phyloP scores from a whole-genome alignment of 2,888 invertebrate genomes.

The Philereme transversata region DNA sequence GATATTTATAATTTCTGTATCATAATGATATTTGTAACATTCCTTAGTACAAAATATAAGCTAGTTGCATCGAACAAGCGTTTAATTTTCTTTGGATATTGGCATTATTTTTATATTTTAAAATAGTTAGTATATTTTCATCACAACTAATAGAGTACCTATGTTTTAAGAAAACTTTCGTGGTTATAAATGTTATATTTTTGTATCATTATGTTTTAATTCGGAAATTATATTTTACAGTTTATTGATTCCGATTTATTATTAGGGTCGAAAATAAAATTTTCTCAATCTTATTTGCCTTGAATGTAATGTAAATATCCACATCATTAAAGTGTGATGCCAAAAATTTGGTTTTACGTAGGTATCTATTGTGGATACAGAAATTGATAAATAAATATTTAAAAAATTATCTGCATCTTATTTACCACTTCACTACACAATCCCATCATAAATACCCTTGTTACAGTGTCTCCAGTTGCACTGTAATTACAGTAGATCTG shows the following conservation, averaged over 20 bases:
- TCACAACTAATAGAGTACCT: conserved; percentile 55
- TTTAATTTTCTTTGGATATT: conserved; percentile 45
- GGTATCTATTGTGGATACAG: conserved; percentile 82
- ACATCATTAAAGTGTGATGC: conserved; percentile 53
- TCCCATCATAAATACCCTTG: no score
- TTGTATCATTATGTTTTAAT: conserved; percentile 53
- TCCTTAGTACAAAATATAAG: conserved; percentile 59
- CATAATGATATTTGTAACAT: conserved; percentile 69
- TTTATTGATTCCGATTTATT: conserved; percentile 32
- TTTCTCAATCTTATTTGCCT: conserved; percentile 45
- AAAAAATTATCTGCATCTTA: conserved; percentile 46
- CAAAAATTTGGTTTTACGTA: conserved; percentile 66
- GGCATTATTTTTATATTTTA: conserved; percentile 50
- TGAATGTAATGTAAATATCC: conserved; percentile 62
- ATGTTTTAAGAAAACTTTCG: conserved; percentile 49
- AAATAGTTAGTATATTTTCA: conserved; percentile 49
- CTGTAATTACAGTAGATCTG: no score
- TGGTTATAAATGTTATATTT: conserved; percentile 56
- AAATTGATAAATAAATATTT: conserved; percentile 81
- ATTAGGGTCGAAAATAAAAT: conserved; percentile 48
- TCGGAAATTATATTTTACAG: conserved; percentile 30
- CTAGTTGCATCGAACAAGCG: conserved; percentile 68
- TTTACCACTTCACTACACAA: conserved; percentile 9
- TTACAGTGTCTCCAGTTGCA: no score
- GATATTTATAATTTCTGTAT: conserved; percentile 83